Percentiles rank a stretch among this genome's conserved stretches.
phyloP scores from a whole-genome alignment of 2,888 invertebrate species.

The Leptogaster cylindrica region DNA sequence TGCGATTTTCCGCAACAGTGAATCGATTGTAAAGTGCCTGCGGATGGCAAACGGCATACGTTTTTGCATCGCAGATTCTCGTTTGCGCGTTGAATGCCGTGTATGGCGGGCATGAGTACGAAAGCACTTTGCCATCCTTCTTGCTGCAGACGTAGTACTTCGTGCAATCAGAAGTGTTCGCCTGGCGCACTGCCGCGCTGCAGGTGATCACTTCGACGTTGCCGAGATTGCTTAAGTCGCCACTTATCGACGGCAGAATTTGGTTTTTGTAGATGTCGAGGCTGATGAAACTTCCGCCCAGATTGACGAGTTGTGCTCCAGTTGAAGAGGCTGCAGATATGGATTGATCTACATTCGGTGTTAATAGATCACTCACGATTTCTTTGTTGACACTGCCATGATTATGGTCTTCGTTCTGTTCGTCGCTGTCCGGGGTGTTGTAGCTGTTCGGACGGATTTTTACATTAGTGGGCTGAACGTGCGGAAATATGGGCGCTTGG shows the following conservation, averaged over 20 bases:
- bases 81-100: conserved; percentile 63
- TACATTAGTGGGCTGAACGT: conserved; percentile 52
- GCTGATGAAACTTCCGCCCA: conserved; percentile 57
- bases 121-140: conserved; percentile 59
- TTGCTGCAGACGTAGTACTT: conserved; percentile 64
- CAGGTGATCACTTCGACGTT: conserved; percentile 61
- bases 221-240: background rate
- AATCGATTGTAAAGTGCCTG: conserved; percentile 51
- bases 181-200: conserved; percentile 60
- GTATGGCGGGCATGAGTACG: conserved; percentile 63
- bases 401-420: conserved; percentile 47
- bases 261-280: conserved; percentile 58
- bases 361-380: conserved; percentile 45
- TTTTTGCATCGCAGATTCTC: conserved; percentile 62
- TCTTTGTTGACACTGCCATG: conserved; percentile 37
- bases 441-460: conserved; percentile 58
- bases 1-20: conserved; percentile 54
- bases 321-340: background rate
- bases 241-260: conserved; percentile 51
- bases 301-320: conserved; percentile 53
- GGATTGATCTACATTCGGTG: conserved; percentile 20
- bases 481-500: conserved; percentile 50
- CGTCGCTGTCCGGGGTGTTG: conserved; percentile 55
- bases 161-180: conserved; percentile 63
- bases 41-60: conserved; percentile 58